Conservation (phyloP, 2,113 vertebrate species). For the Malurus elegans region DNA sequence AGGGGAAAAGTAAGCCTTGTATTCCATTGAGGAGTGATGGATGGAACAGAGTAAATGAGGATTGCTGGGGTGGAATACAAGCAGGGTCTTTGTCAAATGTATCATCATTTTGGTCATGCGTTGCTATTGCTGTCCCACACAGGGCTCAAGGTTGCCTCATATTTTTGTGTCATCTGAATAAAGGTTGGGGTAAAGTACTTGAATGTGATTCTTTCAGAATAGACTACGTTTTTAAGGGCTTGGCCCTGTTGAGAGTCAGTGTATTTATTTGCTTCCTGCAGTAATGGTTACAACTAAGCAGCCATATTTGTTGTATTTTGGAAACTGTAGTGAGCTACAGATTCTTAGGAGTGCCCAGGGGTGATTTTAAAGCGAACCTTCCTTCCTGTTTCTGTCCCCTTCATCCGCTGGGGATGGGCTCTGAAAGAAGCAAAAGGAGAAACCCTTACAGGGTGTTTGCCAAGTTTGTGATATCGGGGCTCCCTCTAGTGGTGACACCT, state of each 20-base stretch:
- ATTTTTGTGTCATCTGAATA: not conserved
- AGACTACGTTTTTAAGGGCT: not conserved
- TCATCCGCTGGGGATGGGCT: fast-evolving
- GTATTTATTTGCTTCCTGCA: not conserved
- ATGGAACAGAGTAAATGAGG: not conserved
- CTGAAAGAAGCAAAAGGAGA: not conserved
- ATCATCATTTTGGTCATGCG: not conserved
- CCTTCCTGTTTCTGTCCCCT: not conserved
- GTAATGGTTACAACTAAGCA: not conserved
- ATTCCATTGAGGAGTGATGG: not conserved
- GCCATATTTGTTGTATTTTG: not conserved
- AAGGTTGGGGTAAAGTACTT: not conserved
- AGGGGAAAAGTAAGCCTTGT: not conserved
- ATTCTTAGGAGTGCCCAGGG: fast-evolving
- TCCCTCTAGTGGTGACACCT: slow-evolving; percentile 44
- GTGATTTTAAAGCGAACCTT: not conserved
- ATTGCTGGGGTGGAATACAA: not conserved
- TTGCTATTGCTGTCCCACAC: not conserved
- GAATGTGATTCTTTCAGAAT: not conserved
- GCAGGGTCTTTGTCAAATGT: not conserved
- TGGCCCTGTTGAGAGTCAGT: not conserved
- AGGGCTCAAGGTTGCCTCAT: not conserved
- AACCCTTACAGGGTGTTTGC: not conserved
- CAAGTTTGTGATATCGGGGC: not conserved
- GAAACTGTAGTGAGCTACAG: not conserved